Evolutionary conservation across 2,113 vertebrate genomes (phyloP).

Genomic region (cattle (Bos taurus)): DNA sequence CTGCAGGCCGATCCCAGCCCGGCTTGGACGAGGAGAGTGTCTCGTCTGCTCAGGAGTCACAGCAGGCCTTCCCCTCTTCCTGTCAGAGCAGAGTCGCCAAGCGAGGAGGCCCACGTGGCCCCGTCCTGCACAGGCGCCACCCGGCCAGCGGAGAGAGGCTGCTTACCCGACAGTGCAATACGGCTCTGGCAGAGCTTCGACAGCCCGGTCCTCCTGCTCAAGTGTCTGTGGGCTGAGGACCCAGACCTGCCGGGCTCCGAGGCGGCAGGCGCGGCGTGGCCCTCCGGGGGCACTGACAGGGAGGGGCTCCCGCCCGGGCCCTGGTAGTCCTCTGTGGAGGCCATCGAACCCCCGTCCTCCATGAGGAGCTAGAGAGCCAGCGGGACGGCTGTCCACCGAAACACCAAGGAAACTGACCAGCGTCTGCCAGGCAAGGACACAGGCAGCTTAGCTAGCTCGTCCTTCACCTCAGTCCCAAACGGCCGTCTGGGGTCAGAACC

Average conservation of each 20-base stretch:
- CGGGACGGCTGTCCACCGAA: neutral
- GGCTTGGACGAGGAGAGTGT: too few relatives aligned
- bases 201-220: conserved; percentile 73
- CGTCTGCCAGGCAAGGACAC: fast-evolving
- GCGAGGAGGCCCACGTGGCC: fast-evolving
- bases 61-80: neutral
- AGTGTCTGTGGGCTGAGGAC: conserved; percentile 66
- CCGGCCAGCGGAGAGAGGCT: fast-evolving
- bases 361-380: neutral
- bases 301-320: neutral
- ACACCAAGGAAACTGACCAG: neutral
- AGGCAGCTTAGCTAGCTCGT: neutral
- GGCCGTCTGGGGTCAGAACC: neutral
- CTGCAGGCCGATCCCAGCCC: neutral
- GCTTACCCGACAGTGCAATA: conserved; percentile 79
- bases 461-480: neutral
- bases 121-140: neutral
- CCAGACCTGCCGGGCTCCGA: conserved; percentile 76
- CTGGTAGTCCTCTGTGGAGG: neutral
- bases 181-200: conserved; percentile 76
- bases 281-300: fast-evolving
- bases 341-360: neutral
- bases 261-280: fast-evolving
- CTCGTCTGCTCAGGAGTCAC: fast-evolving
- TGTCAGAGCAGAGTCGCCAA: neutral